Conservation (phyloP, 2,797 vertebrate species). For the Syngnathus acus region DNA sequence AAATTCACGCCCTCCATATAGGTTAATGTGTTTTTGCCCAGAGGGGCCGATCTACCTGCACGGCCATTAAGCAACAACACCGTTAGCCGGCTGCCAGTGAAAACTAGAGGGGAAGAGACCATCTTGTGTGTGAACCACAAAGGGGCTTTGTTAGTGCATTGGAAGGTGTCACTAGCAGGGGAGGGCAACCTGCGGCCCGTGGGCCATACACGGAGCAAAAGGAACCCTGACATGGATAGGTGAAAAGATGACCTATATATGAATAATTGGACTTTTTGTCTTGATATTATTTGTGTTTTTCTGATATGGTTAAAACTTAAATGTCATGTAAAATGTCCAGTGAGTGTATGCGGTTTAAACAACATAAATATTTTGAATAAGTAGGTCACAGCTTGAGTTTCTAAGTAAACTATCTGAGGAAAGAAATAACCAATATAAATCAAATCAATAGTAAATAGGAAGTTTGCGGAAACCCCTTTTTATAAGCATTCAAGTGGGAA, state of each 20-base stretch:
- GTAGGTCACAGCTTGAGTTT: too few species aligned
- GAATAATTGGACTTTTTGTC: too few species aligned
- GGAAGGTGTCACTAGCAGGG: conserved; percentile 43
- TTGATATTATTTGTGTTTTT: too few species aligned
- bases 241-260: not conserved
- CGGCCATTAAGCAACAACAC: conserved; percentile 70
- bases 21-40: conserved; percentile 76
- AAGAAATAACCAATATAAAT: too few species aligned
- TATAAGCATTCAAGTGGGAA: too few species aligned
- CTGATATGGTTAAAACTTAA: too few species aligned
- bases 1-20: conserved; percentile 73
- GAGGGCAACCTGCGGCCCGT: not conserved
- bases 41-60: conserved; percentile 66
- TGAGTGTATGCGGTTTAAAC: too few species aligned
- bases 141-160: conserved; percentile 26
- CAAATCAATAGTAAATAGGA: too few species aligned
- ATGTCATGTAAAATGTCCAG: too few species aligned
- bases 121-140: conserved; percentile 13
- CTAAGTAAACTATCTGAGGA: too few species aligned
- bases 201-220: not conserved
- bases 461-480: too few species aligned
- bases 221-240: not conserved
- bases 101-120: not conserved
- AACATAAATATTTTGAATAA: too few species aligned
- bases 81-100: conserved; percentile 38